phyloP scores from a whole-genome alignment of 2,113 vertebrate species.

The Hippolais icterina region DNA sequence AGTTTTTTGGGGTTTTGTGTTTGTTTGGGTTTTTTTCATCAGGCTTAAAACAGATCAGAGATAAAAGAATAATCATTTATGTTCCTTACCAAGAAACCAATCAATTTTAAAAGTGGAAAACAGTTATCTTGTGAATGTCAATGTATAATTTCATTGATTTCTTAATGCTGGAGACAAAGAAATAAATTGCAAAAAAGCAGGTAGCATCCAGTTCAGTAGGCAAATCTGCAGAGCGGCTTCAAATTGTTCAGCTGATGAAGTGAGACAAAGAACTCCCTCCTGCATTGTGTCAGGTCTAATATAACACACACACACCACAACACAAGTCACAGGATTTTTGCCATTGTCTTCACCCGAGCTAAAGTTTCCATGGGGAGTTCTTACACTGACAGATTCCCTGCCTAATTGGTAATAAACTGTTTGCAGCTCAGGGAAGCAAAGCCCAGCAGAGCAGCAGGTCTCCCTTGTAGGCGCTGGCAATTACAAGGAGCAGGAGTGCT shows the following conservation, averaged over 20 bases:
- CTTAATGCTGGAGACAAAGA: background rate
- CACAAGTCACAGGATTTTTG: background rate
- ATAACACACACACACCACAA: background rate
- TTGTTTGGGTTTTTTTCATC: background rate
- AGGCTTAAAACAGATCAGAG: background rate
- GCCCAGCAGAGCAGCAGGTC: background rate
- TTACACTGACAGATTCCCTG: background rate
- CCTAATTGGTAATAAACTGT: background rate
- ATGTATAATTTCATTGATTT: background rate
- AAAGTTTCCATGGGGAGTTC: background rate
- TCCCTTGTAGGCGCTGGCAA: background rate
- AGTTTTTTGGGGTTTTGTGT: accelerated
- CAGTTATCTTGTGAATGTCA: background rate
- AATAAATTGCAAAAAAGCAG: background rate
- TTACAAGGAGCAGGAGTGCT: background rate
- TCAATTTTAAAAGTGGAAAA: background rate
- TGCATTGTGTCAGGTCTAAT: background rate
- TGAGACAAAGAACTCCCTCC: background rate
- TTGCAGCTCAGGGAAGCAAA: background rate
- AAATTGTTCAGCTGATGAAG: background rate
- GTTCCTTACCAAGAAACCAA: background rate
- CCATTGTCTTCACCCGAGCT: background rate
- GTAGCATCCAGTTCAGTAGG: background rate
- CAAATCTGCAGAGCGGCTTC: background rate
- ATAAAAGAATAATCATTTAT: background rate